Evolutionary conservation across 2,888 invertebrate species (phyloP), one percentile per base, ranked within the genome.

Genomic region (Amiota minor): DNA sequence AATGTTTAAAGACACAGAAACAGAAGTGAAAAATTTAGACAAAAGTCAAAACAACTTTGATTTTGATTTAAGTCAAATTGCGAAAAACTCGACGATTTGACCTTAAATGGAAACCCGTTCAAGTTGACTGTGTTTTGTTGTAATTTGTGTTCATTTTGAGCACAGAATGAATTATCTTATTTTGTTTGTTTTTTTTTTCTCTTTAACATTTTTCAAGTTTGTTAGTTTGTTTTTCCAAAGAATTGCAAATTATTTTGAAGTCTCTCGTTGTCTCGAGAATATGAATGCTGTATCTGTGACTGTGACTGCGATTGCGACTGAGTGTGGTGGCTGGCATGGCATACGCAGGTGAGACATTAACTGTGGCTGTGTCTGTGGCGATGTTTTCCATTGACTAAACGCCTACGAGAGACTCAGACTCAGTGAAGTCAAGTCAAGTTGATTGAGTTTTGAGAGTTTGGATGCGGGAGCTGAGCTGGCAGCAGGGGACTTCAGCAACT

Each of bases 81-180:
- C 82, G 85, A 85, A 83, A 35, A 35, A 83, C 78, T 77, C 81
- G 78, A 76, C 81, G 75, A 76, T 79, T 77, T 84, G 83, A 85
- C 83, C 85, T 83, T 83, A 83, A 82, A 85, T 83, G 84, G 85
- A 83, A 83, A 85, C 83, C 78, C 77, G 83, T 81, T 76, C 75
- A 78, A 62, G 65, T 71, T 18, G 69, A 1, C n/a, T 53, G 50
- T 50, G 2, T 2, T 16, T 23, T 18, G 20, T 50, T 3, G 35
- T 23, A 50, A 20, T 10, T 16, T 49, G 47, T 67, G 12, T 16
- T n/a, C 47, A n/a, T 18, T 35, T 45, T 45, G 16, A 56, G 45
- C 46, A 12, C 50, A 18, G 56, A 70, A 56, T 55, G 69, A 10
- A 46, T 70, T 45, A 45, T 45, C 59, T 59, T 18, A 46, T 47